Conservation (phyloP, 1,140 invertebrate genomes). For the Eulimnadia texana region DNA sequence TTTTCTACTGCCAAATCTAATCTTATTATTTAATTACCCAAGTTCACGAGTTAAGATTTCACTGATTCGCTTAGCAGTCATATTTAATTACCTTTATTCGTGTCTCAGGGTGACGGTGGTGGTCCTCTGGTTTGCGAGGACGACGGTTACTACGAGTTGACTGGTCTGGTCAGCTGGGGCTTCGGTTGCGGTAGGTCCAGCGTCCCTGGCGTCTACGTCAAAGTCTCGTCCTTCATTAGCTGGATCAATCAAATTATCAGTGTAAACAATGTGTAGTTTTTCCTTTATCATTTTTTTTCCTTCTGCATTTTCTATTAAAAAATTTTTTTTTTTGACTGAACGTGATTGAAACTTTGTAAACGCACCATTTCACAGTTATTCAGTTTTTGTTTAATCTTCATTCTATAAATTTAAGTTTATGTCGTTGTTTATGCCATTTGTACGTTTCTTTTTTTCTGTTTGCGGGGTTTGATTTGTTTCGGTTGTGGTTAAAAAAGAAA, state of each 20-base stretch:
- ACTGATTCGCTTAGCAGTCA: neutral
- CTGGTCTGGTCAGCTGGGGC: slow-evolving; percentile 79
- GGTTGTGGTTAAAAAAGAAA: no score
- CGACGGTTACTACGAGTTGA: slow-evolving; percentile 80
- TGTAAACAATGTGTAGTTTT: slow-evolving; percentile 62
- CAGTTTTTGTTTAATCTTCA: no score
- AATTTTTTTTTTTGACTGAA: neutral
- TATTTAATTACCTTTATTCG: neutral
- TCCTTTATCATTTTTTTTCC: neutral
- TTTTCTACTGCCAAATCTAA: neutral
- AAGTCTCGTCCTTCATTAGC: slow-evolving; percentile 83
- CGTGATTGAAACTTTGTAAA: no score
- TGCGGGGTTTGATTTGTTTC: no score
- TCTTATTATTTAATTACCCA: neutral
- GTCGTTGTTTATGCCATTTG: no score
- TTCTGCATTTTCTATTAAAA: neutral
- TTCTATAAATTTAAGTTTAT: no score
- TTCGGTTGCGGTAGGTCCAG: slow-evolving; percentile 77
- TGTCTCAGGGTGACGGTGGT: slow-evolving; percentile 70
- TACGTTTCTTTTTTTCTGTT: no score
- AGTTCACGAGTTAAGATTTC: neutral
- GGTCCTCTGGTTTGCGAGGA: slow-evolving; percentile 82
- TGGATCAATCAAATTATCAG: slow-evolving; percentile 96
- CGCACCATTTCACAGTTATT: no score
- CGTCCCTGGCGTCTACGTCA: slow-evolving; percentile 85